Base-by-base conservation (phyloP, 2,797 vertebrate genomes). In the Coreius guichenoti region DNA sequence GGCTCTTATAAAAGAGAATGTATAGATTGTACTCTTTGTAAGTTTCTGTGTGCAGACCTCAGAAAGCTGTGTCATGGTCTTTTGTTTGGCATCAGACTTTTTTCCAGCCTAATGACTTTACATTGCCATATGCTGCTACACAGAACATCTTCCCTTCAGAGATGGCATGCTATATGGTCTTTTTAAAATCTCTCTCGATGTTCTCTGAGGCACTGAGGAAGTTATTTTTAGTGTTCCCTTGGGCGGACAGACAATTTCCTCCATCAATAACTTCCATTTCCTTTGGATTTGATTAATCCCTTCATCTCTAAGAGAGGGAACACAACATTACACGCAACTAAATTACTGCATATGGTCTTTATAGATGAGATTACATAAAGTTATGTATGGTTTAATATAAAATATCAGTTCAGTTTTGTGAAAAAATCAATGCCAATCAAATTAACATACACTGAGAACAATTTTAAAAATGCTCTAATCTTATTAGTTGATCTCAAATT, bases 251-350 rank as follows among this genome's bases (percentile, higher is more conserved):
- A 26, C 61, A 39, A 67, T 73, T 31, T 79, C 26, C 33, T 51
- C 45, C 47, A 73, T 79, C 31, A 45, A 67, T 83, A 56, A 65
- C 76, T 29, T 67, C 29, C 56, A 68, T 74, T 68, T 86, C 58
- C 78, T 45, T 58, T 83, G 56, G 9, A 83, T 78, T 36, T 33
- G 74, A 79, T 78, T 43, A 82, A 86, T 72, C 17, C 5, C 29
- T 43, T 51, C 43, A 65, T 85, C 23, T 86, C 11, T 56, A 56
- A 81, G 43, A 65, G n/a, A 39, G 12, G 19, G 23, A 75, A 17
- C 72, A 39, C 13, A 43, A 19, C 23, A 43, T 78, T 29, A 43
- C n/a, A 68, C n/a, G 21, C 36, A 33, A 36, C 21, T 45, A 33
- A 68, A 68, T 2, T 2, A 16, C 4, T 36, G 23, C 29, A 80